A percentile compares a stretch with the other conserved stretches of the same genome.
phyloP scores from a whole-genome alignment of 2,113 vertebrate genomes.

The Pollimyrus isidori region DNA sequence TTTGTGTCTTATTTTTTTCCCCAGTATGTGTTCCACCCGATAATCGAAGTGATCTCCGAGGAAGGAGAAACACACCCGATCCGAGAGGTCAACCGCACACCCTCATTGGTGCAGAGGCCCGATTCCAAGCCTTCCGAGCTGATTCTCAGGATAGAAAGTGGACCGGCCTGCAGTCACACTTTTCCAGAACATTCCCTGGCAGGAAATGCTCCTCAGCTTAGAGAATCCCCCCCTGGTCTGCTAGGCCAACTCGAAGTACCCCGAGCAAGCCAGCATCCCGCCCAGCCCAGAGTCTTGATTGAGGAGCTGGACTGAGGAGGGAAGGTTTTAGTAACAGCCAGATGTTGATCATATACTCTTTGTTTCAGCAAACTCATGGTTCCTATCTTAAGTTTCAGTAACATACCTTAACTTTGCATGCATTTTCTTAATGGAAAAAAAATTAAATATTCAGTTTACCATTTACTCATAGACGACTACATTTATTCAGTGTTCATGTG shows the following conservation, averaged over 20 bases:
- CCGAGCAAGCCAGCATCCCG: neutral
- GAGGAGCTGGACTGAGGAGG: constrained; percentile 4
- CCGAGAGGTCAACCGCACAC: neutral
- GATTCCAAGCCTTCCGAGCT: constrained; percentile 7
- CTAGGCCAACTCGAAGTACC: neutral
- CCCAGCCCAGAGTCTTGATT: neutral
- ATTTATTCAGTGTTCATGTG: neutral
- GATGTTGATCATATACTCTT: neutral
- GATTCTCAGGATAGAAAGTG: constrained; percentile 13
- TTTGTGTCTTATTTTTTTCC: neutral
- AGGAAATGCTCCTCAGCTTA: neutral
- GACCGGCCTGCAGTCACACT: neutral
- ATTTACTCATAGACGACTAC: neutral
- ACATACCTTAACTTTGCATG: neutral
- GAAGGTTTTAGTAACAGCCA: neutral
- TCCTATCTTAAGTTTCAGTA: neutral
- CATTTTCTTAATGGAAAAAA: neutral
- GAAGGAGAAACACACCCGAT: constrained; percentile 3
- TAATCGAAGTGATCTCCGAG: constrained; percentile 65
- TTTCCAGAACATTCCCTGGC: neutral
- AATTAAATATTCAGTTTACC: neutral
- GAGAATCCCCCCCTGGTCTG: neutral
- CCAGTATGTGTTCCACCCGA: constrained; percentile 50
- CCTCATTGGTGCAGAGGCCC: neutral
- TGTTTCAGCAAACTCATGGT: neutral